These are phyloP conservation scores for Xenops minutus DNA, from an alignment of 2,797 vertebrate species.

Conservation along the genomic window DNA sequence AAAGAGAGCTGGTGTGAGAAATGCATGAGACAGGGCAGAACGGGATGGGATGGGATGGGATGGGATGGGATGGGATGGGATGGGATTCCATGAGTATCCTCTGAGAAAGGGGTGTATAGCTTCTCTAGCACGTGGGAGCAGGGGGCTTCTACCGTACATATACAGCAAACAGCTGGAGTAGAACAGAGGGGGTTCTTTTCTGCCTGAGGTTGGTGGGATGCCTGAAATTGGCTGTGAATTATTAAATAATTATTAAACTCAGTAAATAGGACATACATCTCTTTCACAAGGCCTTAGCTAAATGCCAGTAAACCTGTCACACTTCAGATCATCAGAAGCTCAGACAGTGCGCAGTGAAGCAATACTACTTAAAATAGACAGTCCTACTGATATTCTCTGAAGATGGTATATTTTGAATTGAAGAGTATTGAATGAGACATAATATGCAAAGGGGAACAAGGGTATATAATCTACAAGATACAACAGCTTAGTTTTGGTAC, in stretches of 20 bases:
- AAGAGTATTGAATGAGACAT: background rate
- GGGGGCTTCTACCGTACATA: fast-evolving
- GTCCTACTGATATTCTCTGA: background rate
- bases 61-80: background rate
- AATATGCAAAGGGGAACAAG: background rate
- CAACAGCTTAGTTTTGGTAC: background rate
- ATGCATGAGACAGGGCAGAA: background rate
- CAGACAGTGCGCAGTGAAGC: background rate
- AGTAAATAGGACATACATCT: background rate
- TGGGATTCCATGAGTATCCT: background rate
- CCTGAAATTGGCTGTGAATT: background rate
- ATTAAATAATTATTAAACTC: background rate
- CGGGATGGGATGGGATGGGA: background rate
- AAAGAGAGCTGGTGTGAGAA: background rate
- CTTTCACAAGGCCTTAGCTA: background rate
- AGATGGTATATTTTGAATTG: background rate
- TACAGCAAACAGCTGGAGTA: background rate
- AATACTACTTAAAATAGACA: background rate
- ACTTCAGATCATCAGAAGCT: background rate
- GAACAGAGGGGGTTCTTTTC: fast-evolving
- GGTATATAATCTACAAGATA: background rate
- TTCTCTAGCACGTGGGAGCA: background rate
- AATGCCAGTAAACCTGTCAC: background rate
- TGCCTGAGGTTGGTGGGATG: background rate
- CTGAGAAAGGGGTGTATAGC: background rate